Evolutionary conservation across 2,888 invertebrate genomes (phyloP).

Genomic region (Sicus ferrugineus): DNA sequence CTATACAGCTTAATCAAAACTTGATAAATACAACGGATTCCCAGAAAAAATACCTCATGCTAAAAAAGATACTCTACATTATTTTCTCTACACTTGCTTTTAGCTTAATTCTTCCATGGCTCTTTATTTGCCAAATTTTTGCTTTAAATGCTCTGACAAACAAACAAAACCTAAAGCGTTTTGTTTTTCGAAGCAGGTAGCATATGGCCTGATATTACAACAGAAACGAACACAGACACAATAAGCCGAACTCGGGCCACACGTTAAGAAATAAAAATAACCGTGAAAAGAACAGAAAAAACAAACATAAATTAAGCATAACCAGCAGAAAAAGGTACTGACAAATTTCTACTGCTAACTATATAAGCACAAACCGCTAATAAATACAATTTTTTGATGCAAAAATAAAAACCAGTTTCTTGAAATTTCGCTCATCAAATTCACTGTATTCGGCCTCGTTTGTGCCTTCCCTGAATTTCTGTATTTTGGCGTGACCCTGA

Average conservation of each 20-base stretch:
- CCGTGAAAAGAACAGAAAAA: background rate
- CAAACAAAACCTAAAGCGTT: no score
- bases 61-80: no score
- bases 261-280: background rate
- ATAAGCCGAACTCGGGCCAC: no score
- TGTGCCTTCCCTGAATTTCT: background rate
- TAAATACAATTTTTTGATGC: background rate
- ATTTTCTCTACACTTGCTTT: no score
- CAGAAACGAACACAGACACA: no score
- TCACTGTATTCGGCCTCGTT: background rate
- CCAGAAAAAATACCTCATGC: no score
- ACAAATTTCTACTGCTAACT: background rate
- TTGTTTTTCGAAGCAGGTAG: slow-evolving; percentile 40
- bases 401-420: slow-evolving; percentile 13
- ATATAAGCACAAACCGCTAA: background rate
- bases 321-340: background rate
- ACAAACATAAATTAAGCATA: background rate
- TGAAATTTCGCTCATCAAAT: background rate
- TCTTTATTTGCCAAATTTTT: no score
- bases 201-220: slow-evolving; percentile 38
- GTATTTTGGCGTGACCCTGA: background rate
- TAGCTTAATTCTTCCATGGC: no score
- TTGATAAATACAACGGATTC: no score
- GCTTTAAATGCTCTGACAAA: no score
- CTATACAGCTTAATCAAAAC: no score